A percentile compares a stretch with the other conserved stretches of the same genome.
These are phyloP conservation scores for Polietes domitor DNA, from an alignment of 2,888 invertebrate genomes.

Conservation along the genomic window DNA sequence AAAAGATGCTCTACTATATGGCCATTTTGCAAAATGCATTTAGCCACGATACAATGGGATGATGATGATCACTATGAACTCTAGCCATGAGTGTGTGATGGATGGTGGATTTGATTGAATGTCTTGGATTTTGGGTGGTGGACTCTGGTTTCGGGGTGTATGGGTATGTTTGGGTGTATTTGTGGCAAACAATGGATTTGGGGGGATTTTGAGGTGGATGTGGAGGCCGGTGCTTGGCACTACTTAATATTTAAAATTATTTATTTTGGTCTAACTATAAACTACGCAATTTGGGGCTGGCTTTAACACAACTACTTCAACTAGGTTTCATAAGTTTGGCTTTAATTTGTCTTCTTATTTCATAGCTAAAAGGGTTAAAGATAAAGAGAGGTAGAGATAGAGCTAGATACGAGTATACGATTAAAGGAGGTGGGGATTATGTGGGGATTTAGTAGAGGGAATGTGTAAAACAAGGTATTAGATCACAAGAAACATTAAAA, in stretches of 20 bases:
- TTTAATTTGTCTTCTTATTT: no score
- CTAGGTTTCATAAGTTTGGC: no score
- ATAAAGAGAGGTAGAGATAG: background rate
- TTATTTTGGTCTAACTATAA: background rate
- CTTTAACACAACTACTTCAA: no score
- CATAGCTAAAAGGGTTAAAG: background rate
- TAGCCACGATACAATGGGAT: background rate
- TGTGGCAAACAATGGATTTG: background rate
- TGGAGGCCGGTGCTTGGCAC: background rate
- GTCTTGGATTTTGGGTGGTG: background rate
- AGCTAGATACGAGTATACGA: background rate
- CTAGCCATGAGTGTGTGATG: background rate
- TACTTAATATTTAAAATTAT: constrained; percentile 1
- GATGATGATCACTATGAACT: background rate
- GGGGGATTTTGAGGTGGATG: background rate
- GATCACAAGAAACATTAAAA: background rate
- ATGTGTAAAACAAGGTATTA: background rate
- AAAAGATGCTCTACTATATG: background rate
- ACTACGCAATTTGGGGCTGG: background rate
- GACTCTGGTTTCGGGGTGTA: background rate
- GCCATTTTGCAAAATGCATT: background rate
- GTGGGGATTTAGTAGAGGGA: background rate
- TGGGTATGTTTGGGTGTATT: background rate
- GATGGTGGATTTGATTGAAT: background rate
- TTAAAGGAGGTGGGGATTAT: background rate